Percentiles rank a stretch among this genome's conserved stretches.
These are phyloP conservation scores for Cheilinus undulatus DNA, from an alignment of 2,113 vertebrate genomes.

Conservation along the genomic window DNA sequence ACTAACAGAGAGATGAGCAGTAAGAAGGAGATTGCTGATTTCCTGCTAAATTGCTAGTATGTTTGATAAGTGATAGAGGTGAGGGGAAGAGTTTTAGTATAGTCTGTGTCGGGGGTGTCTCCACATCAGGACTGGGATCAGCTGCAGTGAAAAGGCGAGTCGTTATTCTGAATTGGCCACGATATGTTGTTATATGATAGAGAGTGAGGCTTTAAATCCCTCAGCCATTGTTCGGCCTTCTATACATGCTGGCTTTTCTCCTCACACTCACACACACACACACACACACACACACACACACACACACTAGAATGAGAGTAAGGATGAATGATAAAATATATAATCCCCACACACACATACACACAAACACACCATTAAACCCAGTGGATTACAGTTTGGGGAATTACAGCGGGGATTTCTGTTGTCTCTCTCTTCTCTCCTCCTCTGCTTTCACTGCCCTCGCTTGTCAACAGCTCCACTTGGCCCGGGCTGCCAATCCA, in stretches of 20 bases:
- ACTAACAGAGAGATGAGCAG: conserved; percentile 21
- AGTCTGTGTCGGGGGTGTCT: conserved; percentile 49
- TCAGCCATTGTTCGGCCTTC: conserved; percentile 69
- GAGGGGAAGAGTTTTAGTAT: conserved; percentile 15
- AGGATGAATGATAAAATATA: conserved; percentile 80
- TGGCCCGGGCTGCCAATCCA: conserved; percentile 78
- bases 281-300: conserved; percentile 32
- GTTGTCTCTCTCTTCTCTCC: conserved; percentile 68
- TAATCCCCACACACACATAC: conserved; percentile 75
- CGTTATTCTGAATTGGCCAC: conserved; percentile 91
- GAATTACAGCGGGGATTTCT: conserved; percentile 83
- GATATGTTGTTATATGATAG: conserved; percentile 83
- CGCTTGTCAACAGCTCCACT: conserved; percentile 82
- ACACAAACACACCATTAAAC: conserved; percentile 77
- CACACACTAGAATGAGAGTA: conserved; percentile 52
- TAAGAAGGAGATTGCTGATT: conserved; percentile 32
- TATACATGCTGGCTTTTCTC: conserved; percentile 74
- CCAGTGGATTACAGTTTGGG: conserved; percentile 81
- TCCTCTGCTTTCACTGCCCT: conserved; percentile 76
- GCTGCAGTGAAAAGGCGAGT: conserved; percentile 85
- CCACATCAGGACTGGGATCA: conserved; percentile 72
- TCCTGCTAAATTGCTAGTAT: conserved; percentile 30
- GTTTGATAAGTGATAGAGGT: conserved; percentile 45
- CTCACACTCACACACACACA: conserved; percentile 35
- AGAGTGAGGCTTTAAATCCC: conserved; percentile 76